phyloP scores from a whole-genome alignment of 2,888 invertebrate species.

The Scelioninae gen. 1 region DNA sequence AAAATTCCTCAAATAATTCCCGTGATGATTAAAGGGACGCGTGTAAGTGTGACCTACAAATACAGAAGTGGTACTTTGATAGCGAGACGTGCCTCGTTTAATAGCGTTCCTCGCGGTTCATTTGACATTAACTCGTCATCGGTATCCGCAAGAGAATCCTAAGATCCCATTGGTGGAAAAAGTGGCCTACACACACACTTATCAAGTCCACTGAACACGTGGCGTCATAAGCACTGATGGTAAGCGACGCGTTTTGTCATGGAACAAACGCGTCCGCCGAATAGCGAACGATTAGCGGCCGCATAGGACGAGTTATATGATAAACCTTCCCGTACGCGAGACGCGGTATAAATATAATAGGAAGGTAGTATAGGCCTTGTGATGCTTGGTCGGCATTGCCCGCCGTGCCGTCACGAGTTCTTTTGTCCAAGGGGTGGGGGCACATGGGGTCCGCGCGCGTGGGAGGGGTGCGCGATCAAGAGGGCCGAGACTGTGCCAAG shows the following conservation, averaged over 20 bases:
- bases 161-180: conserved; percentile 76
- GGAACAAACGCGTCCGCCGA: conserved; percentile 54
- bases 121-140: conserved; percentile 40
- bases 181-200: conserved; percentile 73
- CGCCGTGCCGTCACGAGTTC: conserved; percentile 82
- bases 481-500: conserved; percentile 69
- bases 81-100: conserved; percentile 40
- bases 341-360: conserved; percentile 84
- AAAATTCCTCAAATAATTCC: too few species aligned
- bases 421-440: conserved; percentile 63
- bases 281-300: conserved; percentile 50
- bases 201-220: conserved; percentile 76
- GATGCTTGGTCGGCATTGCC: conserved; percentile 83
- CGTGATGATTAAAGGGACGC: too few species aligned
- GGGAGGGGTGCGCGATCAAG: conserved; percentile 67
- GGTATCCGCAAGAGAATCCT: conserved; percentile 71
- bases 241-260: conserved; percentile 49
- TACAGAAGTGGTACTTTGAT: too few species aligned
- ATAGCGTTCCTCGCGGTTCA: conserved; percentile 18
- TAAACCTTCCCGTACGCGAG: conserved; percentile 82
- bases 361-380: conserved; percentile 81
- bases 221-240: conserved; percentile 69
- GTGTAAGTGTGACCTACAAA: too few species aligned
- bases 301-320: conserved; percentile 56
- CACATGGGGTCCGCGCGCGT: conserved; percentile 60